Base-by-base conservation (phyloP, 1,140 invertebrate species). In the Agrilus planipennis region DNA sequence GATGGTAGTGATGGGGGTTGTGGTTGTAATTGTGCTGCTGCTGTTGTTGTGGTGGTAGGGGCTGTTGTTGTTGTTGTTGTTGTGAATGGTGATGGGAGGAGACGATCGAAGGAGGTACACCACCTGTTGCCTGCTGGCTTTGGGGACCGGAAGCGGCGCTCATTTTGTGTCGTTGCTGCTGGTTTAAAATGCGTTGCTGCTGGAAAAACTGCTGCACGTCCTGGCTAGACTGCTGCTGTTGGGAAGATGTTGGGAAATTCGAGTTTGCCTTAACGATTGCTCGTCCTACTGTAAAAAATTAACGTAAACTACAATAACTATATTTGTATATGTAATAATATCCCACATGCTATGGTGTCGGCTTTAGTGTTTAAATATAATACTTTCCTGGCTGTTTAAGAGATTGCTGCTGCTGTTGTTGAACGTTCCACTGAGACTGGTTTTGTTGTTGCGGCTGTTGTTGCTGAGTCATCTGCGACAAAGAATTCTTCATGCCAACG, bases 191-290 rank as follows among this genome's bases (percentile, higher is more conserved):
- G 48, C 45, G 58, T 34, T 60, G 55, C 37, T 61, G 60, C 6
- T 56, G 42, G 48, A 40, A 48, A 47, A 61, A 50, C 47, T 61
- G 46, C 34, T 44, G 35, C 14, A 39, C 30, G 14, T 38, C 28
- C n/a, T 30, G 20, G 31, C 32, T 28, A 17, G 17, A 27, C 32
- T 44, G 48, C 22, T 45, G 39, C 20, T 47, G 44, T 34, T 47
- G 41, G 21, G 23, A 14, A 10, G 42, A n/a, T 35, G 47, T 29
- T 46, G 46, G 29, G 34, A 52, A 20, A 47, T 46, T 29, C 43
- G 42, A 6, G 39, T 62, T 61, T n/a, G 58, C 53, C 55, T 73
- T 74, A 0, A 74, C 70, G 43, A 74, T 74, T 19, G 72, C 68
- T 51, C 72, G 70, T 46, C 71, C 71, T 64, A 41, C 39, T 57